These are phyloP conservation scores for Calcarius lapponicus DNA, from an alignment of 2,797 vertebrate species.

Conservation along the genomic window DNA sequence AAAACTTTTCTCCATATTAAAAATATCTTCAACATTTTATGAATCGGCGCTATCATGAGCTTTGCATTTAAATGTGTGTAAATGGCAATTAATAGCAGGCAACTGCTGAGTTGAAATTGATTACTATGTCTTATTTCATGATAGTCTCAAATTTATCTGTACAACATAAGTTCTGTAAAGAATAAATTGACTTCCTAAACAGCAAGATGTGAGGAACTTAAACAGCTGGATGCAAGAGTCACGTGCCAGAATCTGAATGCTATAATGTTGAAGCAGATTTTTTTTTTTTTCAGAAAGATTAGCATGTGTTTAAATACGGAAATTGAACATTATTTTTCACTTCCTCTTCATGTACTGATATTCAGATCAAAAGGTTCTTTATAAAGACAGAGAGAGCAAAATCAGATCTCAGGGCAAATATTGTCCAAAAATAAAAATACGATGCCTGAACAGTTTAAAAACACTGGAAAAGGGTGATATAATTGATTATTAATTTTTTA, in stretches of 20 bases:
- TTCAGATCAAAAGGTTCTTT: constrained; percentile 15
- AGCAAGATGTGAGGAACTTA: constrained; percentile 62
- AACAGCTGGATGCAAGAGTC: constrained; percentile 66
- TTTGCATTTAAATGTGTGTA: constrained; percentile 75
- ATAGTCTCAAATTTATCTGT: constrained; percentile 70
- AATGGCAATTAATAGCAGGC: constrained; percentile 75
- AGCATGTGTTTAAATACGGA: constrained; percentile 15
- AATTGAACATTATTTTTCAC: constrained; percentile 49
- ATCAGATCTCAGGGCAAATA: background rate
- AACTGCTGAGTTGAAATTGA: constrained; percentile 75
- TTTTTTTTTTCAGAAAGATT: constrained; percentile 43
- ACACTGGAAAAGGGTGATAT: background rate
- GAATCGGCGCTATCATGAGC: constrained; percentile 58
- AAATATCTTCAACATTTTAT: constrained; percentile 68
- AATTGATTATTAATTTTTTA: background rate
- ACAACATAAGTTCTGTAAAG: constrained; percentile 60
- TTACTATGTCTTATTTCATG: constrained; percentile 68
- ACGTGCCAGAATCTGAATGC: constrained; percentile 44
- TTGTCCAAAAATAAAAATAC: background rate
- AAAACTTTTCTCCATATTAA: constrained; percentile 49
- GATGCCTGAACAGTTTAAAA: background rate
- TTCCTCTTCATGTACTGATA: constrained; percentile 12
- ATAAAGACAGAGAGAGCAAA: background rate
- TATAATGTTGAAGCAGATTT: constrained; percentile 29
- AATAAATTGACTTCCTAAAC: constrained; percentile 71